Conservation (phyloP, 2,888 invertebrate genomes). For the Prosapia bicincta region DNA sequence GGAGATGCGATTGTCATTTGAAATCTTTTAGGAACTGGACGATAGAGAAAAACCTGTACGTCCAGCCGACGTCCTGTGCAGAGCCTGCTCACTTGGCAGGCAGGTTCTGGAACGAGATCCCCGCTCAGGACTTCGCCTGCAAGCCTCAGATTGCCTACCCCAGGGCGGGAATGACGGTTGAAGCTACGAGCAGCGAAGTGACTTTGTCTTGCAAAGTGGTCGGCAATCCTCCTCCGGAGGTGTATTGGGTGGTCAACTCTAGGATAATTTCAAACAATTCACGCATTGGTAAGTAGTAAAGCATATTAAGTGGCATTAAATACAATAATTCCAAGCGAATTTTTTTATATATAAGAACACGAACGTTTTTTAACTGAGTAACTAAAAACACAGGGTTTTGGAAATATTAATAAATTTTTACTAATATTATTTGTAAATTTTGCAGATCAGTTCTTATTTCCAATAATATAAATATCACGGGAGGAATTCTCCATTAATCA, state of each 20-base stretch:
- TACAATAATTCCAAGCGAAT: too few relatives aligned
- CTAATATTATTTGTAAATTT: too few relatives aligned
- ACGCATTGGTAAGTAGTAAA: slow-evolving; percentile 32
- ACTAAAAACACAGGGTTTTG: too few relatives aligned
- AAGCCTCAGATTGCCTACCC: slow-evolving; percentile 70
- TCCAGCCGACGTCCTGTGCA: slow-evolving; percentile 67
- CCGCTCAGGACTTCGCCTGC: slow-evolving; percentile 69
- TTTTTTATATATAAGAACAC: too few relatives aligned
- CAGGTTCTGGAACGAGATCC: slow-evolving; percentile 64
- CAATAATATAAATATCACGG: too few relatives aligned
- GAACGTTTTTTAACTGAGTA: too few relatives aligned
- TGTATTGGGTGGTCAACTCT: slow-evolving; percentile 69
- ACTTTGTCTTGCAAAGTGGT: slow-evolving; percentile 71
- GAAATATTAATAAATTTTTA: too few relatives aligned
- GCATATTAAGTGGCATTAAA: too few relatives aligned
- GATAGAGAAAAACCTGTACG: slow-evolving; percentile 67
- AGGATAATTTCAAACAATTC: slow-evolving; percentile 49
- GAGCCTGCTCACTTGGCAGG: slow-evolving; percentile 66
- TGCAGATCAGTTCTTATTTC: too few relatives aligned
- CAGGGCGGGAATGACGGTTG: slow-evolving; percentile 49
- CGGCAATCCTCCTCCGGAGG: slow-evolving; percentile 72
- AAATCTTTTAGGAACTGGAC: slow-evolving; percentile 76
- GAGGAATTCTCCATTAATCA: too few relatives aligned
- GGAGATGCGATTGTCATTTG: slow-evolving; percentile 85
- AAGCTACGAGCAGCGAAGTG: slow-evolving; percentile 52